Base-by-base conservation (phyloP, 1,140 invertebrate genomes). In the Pinna nobilis region DNA sequence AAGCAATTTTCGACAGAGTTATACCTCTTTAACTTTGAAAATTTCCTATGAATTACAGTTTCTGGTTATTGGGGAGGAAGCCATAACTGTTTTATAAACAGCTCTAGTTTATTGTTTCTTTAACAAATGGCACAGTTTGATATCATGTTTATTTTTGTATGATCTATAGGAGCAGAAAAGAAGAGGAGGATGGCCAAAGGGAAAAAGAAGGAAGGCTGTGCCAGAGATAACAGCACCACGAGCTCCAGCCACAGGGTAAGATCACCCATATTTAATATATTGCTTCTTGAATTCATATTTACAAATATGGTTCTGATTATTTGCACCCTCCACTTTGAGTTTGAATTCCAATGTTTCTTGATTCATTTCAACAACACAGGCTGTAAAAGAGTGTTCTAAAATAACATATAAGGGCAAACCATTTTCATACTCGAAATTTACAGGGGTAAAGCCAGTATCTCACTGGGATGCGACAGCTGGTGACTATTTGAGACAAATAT, bases 181-280 rank as follows among this genome's bases (percentile, higher is more conserved):
- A 55, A 88, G 90, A 84, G 91, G 92, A 70, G 92, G 92, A 2
- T 92, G 92, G 92, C 92, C 92, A 4, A 92, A 92, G 87, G 92
- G 92, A 1, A 89, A 91, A 44, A 92, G 91, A 82, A 78, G 92
- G 41, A 92, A 92, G 83, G 90, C 89, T 23, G 89, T 90, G 65
- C 82, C 90, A 25, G 87, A 84, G 23, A 85, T 90, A 72, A 86
- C 89, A 57, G 89, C 90, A 15, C 92, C 91, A 15, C 91, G 91
- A 83, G 91, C 91, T 35, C 92, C 92, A 23, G 88, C 89, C 15
- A 91, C 91, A 23, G 91, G 84, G 86, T 88, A 74, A 79, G n/a
- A n/a, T n/a, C n/a, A n/a, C n/a, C n/a, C n/a, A n/a, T n/a, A 77
- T 71, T n/a, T n/a, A n/a, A n/a, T n/a, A n/a, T n/a, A n/a, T n/a